Conservation (phyloP, 2,113 vertebrate genomes). For the Oxyruncus cristatus region DNA sequence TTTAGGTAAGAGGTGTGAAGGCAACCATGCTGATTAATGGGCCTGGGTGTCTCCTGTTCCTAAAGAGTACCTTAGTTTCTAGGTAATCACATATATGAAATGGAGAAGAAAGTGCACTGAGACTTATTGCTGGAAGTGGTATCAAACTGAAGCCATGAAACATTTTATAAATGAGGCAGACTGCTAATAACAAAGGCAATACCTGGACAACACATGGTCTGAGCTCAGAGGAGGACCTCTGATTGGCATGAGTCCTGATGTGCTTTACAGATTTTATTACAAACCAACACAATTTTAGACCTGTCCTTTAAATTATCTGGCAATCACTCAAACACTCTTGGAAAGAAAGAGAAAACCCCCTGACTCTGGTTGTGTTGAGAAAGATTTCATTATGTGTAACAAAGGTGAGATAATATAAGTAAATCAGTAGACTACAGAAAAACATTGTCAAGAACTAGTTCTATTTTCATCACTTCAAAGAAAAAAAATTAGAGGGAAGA, state of each 20-base stretch:
- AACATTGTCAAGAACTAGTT: not conserved
- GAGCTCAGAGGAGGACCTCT: not conserved
- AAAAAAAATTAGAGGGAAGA: not conserved
- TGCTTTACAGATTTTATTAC: not conserved
- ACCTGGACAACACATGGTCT: not conserved
- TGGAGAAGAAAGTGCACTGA: not conserved
- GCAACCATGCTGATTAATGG: not conserved
- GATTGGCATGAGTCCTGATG: not conserved
- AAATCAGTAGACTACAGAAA: not conserved
- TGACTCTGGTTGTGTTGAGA: not conserved
- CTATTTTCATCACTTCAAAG: not conserved
- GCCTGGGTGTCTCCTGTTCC: not conserved
- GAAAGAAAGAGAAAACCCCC: not conserved
- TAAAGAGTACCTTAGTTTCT: not conserved
- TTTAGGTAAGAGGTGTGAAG: not conserved
- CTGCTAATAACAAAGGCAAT: not conserved
- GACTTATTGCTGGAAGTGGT: not conserved
- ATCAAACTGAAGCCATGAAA: not conserved
- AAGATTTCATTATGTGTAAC: not conserved
- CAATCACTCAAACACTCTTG: not conserved
- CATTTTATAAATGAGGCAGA: not conserved
- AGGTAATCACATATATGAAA: not conserved
- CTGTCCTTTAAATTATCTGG: not conserved
- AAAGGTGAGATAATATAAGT: not conserved
- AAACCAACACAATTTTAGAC: not conserved